phyloP scores from a whole-genome alignment of 2,888 invertebrate genomes.

The Tipula vernalis region DNA sequence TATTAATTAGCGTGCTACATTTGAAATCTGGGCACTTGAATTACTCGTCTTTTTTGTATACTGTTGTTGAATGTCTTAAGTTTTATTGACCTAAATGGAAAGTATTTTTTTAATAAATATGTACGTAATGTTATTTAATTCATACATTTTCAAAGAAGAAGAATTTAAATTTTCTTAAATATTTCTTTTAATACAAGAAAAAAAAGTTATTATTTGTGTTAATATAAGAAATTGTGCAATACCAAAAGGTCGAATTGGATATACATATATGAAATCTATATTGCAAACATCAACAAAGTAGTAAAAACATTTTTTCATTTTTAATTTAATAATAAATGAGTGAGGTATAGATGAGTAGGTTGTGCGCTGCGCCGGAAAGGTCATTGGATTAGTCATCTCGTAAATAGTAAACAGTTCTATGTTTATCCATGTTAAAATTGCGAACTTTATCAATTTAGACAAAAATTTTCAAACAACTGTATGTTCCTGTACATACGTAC shows the following conservation, averaged over 20 bases:
- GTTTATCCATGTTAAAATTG: too few relatives aligned
- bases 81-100: constrained; percentile 7
- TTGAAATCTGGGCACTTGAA: neutral
- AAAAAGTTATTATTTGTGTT: neutral
- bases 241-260: neutral
- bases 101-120: neutral
- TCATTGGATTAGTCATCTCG: neutral
- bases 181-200: neutral
- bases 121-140: neutral
- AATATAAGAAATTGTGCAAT: neutral
- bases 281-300: neutral
- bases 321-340: neutral
- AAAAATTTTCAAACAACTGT: neutral
- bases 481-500: neutral
- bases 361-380: neutral
- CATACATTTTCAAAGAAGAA: neutral
- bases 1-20: neutral
- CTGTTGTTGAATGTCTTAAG: neutral
- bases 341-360: neutral
- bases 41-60: neutral
- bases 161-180: neutral
- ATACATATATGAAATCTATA: neutral
- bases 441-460: too few relatives aligned
- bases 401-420: neutral
- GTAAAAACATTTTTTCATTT: neutral